Conservation (phyloP, 2,113 vertebrate genomes). For the Gymnorhina tibicen region DNA sequence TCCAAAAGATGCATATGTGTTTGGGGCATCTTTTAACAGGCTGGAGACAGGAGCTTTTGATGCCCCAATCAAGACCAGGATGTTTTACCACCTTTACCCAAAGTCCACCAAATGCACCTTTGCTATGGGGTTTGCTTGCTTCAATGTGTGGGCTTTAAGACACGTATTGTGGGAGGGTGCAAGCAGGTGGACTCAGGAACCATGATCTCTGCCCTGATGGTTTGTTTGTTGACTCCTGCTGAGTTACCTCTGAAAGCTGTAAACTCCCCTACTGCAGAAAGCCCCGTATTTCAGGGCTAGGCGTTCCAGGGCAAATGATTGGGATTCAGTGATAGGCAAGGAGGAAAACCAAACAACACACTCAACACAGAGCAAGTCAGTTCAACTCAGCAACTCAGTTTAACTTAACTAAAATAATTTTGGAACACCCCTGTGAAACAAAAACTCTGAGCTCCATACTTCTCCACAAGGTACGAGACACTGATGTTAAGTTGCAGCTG, state of each 20-base stretch:
- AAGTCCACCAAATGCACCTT: background rate
- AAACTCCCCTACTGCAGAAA: background rate
- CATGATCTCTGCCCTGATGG: background rate
- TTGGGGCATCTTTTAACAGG: background rate
- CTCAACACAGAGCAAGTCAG: background rate
- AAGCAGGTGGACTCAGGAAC: background rate
- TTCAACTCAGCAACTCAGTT: background rate
- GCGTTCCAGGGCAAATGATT: background rate
- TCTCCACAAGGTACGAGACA: background rate
- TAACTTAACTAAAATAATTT: background rate
- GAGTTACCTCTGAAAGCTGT: background rate
- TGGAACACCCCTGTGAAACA: background rate
- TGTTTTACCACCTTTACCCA: background rate
- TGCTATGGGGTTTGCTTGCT: background rate
- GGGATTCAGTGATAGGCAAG: background rate
- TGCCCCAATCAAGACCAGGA: background rate
- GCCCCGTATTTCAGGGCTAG: background rate
- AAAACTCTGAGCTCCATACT: rapidly evolving
- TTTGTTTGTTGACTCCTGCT: background rate
- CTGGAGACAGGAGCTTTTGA: background rate
- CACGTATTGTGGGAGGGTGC: rapidly evolving
- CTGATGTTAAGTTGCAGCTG: background rate
- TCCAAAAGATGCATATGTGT: background rate
- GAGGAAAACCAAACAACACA: background rate
- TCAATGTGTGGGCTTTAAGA: background rate